phyloP scores from a whole-genome alignment of 2,888 invertebrate species.

The Zelleria hepariella region DNA sequence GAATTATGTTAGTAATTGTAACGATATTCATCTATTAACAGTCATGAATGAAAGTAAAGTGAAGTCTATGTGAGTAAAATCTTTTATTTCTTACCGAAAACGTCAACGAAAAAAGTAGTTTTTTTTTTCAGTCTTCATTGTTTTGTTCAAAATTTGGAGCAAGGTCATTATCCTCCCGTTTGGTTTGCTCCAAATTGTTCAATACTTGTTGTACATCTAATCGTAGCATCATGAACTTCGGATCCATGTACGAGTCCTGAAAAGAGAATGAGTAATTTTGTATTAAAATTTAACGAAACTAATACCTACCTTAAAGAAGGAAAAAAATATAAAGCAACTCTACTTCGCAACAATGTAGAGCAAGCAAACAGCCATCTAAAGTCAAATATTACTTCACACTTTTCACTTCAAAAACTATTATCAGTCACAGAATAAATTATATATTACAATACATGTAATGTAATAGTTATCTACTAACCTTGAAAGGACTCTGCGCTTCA shows the following conservation, averaged over 20 bases:
- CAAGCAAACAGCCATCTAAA: too few relatives aligned
- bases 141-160: conserved; percentile 16
- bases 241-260: conserved; percentile 57
- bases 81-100: conserved; percentile 39
- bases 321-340: too few relatives aligned
- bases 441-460: not conserved
- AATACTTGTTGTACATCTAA: conserved; percentile 61
- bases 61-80: conserved; percentile 41
- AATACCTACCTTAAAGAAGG: too few relatives aligned
- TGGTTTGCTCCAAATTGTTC: conserved; percentile 44
- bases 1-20: conserved; percentile 28
- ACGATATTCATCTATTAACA: conserved; percentile 43
- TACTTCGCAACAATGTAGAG: too few relatives aligned
- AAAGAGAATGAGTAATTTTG: too few relatives aligned
- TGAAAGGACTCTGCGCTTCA: conserved; percentile 17
- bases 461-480: conserved; percentile 23
- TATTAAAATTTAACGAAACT: too few relatives aligned
- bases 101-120: too few relatives aligned
- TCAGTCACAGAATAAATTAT: not conserved
- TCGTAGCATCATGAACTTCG: conserved; percentile 63
- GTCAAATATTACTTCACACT: not conserved
- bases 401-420: not conserved
- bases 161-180: conserved; percentile 28
- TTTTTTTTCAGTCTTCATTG: conserved; percentile 10
- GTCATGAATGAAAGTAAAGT: conserved; percentile 54